Conservation (phyloP, 1,140 invertebrate species). For the Drosophila baimaii region DNA sequence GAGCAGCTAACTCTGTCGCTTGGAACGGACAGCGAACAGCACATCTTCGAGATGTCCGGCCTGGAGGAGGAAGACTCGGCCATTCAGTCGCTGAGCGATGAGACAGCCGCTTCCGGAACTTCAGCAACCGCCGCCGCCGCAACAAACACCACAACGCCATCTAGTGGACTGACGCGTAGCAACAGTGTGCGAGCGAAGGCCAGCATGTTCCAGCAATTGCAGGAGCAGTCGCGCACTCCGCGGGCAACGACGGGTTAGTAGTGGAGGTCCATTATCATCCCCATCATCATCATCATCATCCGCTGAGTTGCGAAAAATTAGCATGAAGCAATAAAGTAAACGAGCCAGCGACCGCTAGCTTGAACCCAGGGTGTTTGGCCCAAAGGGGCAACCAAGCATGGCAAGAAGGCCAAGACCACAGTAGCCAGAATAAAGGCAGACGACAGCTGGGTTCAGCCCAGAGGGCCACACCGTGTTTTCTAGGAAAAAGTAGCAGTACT, state of each 20-base stretch:
- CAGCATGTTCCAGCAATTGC: constrained; percentile 87
- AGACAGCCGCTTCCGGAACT: constrained; percentile 24
- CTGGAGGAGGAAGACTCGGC: constrained; percentile 74
- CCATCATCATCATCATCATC: constrained; percentile 12
- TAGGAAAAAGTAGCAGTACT: neutral
- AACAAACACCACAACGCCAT: constrained; percentile 48
- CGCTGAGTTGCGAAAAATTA: constrained; percentile 55
- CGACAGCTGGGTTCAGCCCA: constrained; percentile 5
- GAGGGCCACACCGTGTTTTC: neutral
- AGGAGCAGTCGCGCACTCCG: constrained; percentile 84
- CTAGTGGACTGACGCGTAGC: constrained; percentile 85
- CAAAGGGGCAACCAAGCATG: constrained; percentile 36
- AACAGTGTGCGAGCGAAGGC: constrained; percentile 87
- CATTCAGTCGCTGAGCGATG: constrained; percentile 59
- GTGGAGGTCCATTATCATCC: constrained; percentile 9
- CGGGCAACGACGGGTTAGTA: constrained; percentile 54
- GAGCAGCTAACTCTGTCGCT: constrained; percentile 67
- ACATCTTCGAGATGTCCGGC: constrained; percentile 82
- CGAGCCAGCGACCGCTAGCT: constrained; percentile 27
- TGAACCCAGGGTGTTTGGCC: constrained; percentile 23
- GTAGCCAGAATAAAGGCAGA: constrained; percentile 21
- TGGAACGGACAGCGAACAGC: constrained; percentile 70
- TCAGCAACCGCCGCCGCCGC: constrained; percentile 18
- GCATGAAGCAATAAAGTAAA: constrained; percentile 65
- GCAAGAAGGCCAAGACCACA: constrained; percentile 45